A percentile compares a stretch with the other conserved stretches of the same genome.
Evolutionary conservation across 1,140 invertebrate genomes (phyloP).

Genomic region (Zaprionus nigranus): DNA sequence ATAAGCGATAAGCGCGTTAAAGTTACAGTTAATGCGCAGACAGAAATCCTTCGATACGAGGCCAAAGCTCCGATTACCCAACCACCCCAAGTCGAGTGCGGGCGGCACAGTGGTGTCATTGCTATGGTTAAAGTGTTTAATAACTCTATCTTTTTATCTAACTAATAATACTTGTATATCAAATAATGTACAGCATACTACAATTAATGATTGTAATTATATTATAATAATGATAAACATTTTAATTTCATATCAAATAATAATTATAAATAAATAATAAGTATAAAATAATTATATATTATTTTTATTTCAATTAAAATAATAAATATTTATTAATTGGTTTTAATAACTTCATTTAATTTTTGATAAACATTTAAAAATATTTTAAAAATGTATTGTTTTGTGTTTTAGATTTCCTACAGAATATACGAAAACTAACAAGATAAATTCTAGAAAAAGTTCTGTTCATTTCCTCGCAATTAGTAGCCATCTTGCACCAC

Average conservation of each 20-base stretch:
- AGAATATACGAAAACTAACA: no score
- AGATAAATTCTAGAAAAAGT: background rate
- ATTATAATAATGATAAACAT: no score
- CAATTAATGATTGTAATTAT: no score
- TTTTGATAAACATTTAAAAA: no score
- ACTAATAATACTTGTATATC: no score
- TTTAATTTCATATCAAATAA: no score
- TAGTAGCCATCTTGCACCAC: constrained; percentile 17
- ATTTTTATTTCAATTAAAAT: background rate
- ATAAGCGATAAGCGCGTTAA: constrained; percentile 76
- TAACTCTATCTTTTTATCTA: no score
- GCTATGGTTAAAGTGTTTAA: background rate
- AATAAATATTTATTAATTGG: background rate
- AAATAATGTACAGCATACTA: no score
- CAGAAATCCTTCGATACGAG: constrained; percentile 25
- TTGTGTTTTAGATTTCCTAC: no score
- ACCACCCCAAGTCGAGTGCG: background rate
- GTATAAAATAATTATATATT: background rate
- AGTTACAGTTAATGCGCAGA: constrained; percentile 74
- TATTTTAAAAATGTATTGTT: no score
- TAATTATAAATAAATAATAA: no score
- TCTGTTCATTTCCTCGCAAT: background rate
- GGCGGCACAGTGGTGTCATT: background rate
- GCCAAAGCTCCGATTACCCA: constrained; percentile 36
- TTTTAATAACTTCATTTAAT: no score